These are phyloP conservation scores for Altica lythri DNA, from an alignment of 2,888 invertebrate genomes.

Conservation along the genomic window DNA sequence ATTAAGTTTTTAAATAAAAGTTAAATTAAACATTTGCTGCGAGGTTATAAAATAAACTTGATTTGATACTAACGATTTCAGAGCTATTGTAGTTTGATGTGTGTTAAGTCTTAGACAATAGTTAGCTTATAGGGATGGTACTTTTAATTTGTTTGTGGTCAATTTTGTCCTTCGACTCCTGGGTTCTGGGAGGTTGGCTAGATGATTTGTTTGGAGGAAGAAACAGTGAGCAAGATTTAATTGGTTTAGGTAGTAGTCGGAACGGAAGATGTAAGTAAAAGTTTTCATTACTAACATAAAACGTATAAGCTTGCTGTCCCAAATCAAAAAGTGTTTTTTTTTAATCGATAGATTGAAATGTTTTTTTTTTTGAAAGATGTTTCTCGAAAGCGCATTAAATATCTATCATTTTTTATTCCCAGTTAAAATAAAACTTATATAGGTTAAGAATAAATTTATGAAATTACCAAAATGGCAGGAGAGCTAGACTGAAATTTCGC, in stretches of 20 bases:
- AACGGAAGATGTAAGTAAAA: constrained; percentile 1
- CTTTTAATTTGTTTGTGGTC: background rate
- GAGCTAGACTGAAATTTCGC: too few relatives aligned
- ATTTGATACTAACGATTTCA: background rate
- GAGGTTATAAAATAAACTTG: constrained; percentile 5
- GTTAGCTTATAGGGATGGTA: background rate
- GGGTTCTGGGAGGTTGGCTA: background rate
- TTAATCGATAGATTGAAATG: too few relatives aligned
- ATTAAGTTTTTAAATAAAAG: constrained; percentile 6
- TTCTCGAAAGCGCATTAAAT: too few relatives aligned
- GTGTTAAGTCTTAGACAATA: background rate
- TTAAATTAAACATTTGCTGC: background rate
- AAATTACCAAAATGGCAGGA: too few relatives aligned
- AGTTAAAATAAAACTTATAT: too few relatives aligned
- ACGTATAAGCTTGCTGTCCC: too few relatives aligned
- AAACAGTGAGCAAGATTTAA: background rate
- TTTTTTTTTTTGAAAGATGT: too few relatives aligned
- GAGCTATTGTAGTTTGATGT: background rate
- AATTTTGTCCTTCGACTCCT: background rate
- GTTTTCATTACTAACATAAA: too few relatives aligned
- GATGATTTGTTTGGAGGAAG: background rate
- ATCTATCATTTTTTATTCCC: too few relatives aligned
- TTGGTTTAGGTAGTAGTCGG: background rate
- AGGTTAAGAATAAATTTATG: too few relatives aligned
- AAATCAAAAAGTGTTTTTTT: too few relatives aligned